These are phyloP conservation scores for Cheirogaleus major DNA, from an alignment of 2,797 vertebrate genomes.

Conservation along the genomic window DNA sequence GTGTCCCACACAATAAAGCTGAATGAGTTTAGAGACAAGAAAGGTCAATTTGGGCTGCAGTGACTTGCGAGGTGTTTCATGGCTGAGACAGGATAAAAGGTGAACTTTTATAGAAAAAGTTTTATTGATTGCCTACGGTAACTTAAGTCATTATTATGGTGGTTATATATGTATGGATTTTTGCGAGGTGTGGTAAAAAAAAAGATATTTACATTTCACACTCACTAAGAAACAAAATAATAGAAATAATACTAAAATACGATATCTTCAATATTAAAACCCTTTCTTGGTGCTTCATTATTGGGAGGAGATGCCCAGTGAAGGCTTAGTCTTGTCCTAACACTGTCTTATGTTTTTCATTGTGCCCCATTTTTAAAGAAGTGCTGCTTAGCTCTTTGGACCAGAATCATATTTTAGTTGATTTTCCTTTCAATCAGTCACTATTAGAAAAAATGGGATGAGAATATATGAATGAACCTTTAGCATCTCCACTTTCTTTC, in stretches of 20 bases:
- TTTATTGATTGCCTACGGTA: neutral
- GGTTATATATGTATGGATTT: neutral
- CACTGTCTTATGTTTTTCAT: neutral
- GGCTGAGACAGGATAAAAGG: neutral
- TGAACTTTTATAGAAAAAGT: neutral
- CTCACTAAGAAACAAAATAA: neutral
- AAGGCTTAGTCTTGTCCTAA: neutral
- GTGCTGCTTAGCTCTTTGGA: constrained; percentile 51
- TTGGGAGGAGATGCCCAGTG: neutral
- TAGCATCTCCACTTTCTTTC: neutral
- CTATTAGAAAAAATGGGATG: neutral
- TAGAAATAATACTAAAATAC: neutral
- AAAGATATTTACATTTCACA: neutral
- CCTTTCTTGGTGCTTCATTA: neutral
- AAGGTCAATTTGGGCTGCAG: neutral
- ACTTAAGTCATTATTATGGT: neutral
- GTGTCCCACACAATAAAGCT: neutral
- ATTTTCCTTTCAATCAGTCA: neutral
- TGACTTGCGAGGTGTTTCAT: neutral
- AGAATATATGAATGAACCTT: neutral
- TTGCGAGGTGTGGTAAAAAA: neutral
- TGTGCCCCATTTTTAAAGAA: constrained; percentile 41
- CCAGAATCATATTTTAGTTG: neutral
- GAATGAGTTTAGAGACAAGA: too few species aligned
- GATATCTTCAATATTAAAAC: neutral